A percentile compares a stretch with the other conserved stretches of the same genome.
phyloP scores from a whole-genome alignment of 2,888 invertebrate species.

The Drosophila subsilvestris region DNA sequence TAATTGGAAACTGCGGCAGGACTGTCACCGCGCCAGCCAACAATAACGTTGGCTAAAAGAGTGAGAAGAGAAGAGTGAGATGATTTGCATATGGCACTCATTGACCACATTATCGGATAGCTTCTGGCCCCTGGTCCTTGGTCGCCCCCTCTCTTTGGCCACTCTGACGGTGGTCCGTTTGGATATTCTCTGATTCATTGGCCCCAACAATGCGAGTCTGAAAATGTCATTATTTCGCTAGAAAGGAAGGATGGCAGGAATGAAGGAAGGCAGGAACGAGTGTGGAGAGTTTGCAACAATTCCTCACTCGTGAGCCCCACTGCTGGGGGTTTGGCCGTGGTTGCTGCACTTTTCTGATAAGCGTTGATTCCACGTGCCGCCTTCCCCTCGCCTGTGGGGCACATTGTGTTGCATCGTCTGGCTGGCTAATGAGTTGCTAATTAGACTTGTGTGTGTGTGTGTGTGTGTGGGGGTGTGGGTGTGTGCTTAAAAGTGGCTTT shows the following conservation, averaged over 20 bases:
- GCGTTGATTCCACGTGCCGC: constrained; percentile 54
- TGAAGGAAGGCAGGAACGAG: neutral
- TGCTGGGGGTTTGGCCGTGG: neutral
- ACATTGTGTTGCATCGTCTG: constrained; percentile 59
- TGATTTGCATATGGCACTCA: constrained; percentile 64
- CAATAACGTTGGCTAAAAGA: constrained; percentile 12
- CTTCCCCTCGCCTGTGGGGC: neutral
- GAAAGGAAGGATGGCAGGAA: constrained; percentile 20
- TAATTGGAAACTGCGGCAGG: constrained; percentile 67
- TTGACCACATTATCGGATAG: constrained; percentile 57
- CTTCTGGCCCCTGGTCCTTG: constrained; percentile 3
- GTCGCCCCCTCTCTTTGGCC: neutral
- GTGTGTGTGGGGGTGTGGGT: neutral
- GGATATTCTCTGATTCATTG: constrained; percentile 67
- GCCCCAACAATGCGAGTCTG: constrained; percentile 51
- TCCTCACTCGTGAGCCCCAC: constrained; percentile 25
- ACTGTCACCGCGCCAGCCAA: neutral
- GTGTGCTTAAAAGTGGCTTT: constrained; percentile 49
- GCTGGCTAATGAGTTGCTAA: constrained; percentile 72
- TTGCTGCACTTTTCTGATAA: constrained; percentile 67
- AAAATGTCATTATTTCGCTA: constrained; percentile 60
- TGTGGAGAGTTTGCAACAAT: constrained; percentile 19
- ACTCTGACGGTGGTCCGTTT: neutral
- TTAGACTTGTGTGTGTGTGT: constrained; percentile 53
- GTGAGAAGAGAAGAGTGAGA: constrained; percentile 13